Base-by-base conservation (phyloP, 2,888 invertebrate genomes). In the Cryptus viduatorius region DNA sequence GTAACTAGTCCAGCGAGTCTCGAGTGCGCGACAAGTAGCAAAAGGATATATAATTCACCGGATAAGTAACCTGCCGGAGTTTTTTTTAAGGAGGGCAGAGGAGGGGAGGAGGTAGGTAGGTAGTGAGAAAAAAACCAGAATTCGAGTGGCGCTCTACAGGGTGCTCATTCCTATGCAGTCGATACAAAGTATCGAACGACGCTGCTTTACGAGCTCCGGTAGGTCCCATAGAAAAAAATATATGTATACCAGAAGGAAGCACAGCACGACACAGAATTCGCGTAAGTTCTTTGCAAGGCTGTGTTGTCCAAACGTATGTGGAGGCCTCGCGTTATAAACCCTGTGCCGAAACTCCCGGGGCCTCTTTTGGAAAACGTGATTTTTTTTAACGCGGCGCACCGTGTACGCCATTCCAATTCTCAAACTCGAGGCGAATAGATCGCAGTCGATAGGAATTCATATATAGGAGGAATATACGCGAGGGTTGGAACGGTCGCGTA, bases 151-250 rank as follows among this genome's bases (percentile, higher is more conserved):
- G 71, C 84, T 75, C 82, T 65, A 75, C 84, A 82, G 84, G 84
- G 84, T 79, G 84, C 84, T 85, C 84, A 85, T 85, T 85, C 82
- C 76, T 79, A 85, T 85, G 84, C 82, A 82, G 76, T 81, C 84
- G 82, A 85, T 85, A 85, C 79, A 85, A 85, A 85, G 84, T 85
- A 85, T 85, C 84, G 84, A 84, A 85, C 84, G 79, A 50, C 48
- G 78, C 71, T 84, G 65, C 82, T 79, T 79, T 71, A 79, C 61
- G 82, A 79, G 79, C 75, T 76, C 67, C 48, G 81, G 64, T 68
- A 46, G 29, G 69, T 76, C 78, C 64, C 48, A 76, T 48, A 61
- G 50, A 59, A 72, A 79, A 19, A 76, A 72, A 72, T 44, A 78
- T 71, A 46, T 59, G 44, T 46, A 56, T 37, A 42, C 19, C 37